Percentiles rank a stretch among this genome's conserved stretches.
Evolutionary conservation across 2,888 invertebrate genomes (phyloP).

Genomic region (Thereva nobilitata): DNA sequence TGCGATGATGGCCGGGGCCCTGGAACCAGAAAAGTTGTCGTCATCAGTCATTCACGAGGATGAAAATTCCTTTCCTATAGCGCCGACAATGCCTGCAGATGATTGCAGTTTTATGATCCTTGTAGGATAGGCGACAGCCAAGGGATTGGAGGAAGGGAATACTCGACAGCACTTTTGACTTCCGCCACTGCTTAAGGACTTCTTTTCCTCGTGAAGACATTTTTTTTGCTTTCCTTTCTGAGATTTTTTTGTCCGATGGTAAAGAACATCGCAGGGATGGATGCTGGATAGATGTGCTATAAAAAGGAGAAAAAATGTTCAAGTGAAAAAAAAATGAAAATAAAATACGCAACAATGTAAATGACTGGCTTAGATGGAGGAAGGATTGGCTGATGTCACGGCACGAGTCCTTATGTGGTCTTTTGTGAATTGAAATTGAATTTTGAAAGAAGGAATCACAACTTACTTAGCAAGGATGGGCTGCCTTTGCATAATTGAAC

Average conservation of each 20-base stretch:
- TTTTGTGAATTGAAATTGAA: too few relatives aligned
- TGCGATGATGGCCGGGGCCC: constrained; percentile 14
- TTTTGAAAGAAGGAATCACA: too few relatives aligned
- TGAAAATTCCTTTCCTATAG: constrained; percentile 28
- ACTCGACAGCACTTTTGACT: constrained; percentile 30
- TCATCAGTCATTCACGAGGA: constrained; percentile 30
- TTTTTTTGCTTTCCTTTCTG: constrained; percentile 9
- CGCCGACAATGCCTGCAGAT: constrained; percentile 44
- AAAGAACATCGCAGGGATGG: too few relatives aligned
- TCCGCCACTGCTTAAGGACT: constrained; percentile 16
- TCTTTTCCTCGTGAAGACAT: constrained; percentile 5
- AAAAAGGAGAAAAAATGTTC: too few relatives aligned
- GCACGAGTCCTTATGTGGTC: too few relatives aligned
- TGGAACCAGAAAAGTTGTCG: constrained; percentile 21
- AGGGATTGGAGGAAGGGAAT: constrained; percentile 3
- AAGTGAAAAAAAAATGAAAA: too few relatives aligned
- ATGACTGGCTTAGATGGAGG: too few relatives aligned
- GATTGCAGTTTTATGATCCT: constrained; percentile 47
- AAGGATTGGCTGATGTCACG: too few relatives aligned
- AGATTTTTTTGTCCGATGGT: neutral
- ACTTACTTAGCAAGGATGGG: too few relatives aligned
- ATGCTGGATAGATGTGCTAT: too few relatives aligned
- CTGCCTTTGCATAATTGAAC: too few relatives aligned
- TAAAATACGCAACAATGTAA: too few relatives aligned
- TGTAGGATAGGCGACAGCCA: constrained; percentile 37